Base-by-base conservation (phyloP, 1,140 invertebrate genomes). In the Antheraea mylitta region DNA sequence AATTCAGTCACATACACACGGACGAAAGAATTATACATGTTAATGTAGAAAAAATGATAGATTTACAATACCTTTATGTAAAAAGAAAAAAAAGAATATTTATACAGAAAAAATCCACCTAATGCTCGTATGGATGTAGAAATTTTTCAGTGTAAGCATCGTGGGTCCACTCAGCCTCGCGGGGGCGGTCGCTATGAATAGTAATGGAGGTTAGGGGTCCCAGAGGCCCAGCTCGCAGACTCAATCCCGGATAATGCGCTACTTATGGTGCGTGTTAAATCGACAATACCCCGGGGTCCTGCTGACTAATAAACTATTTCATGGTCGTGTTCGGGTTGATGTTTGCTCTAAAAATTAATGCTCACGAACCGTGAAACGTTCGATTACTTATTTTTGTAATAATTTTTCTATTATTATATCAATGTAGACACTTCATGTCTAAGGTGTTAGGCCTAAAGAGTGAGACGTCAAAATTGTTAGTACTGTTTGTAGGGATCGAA, bases 261-360 rank as follows among this genome's bases (percentile, higher is more conserved):
- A 86, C 86, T 89, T 89, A 91, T 88, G 86, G 89, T 85, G 87
- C 87, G 87, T 91, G 80, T 86, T 83, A 90, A 91, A 91, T 91
- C 83, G 85, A 86, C 86, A 83, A 89, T 85, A 82, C 85, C 81
- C 87, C 61, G 64, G 82, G 83, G 87, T 79, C 75, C 76, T 73
- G 75, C 67, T 66, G 74, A 72, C 82, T 82, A 89, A 87, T 77
- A 78, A 81, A 80, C 81, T 75, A 78, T 82, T 87, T 83, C 80
- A 83, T 84, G 73, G 76, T 80, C 42, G 72, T 80, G 80, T 83
- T 80, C 81, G 45, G 74, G 60, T 69, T 67, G 71, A 68, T 74
- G 76, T 87, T 83, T 85, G 75, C 82, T 85, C 70, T 79, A 71
- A 70, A 78, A 71, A 76, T 81, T 80, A 72, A 72, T 70, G 60